These are phyloP conservation scores for Acholoe squamosa DNA, from an alignment of 2,888 invertebrate species.

Conservation along the genomic window DNA sequence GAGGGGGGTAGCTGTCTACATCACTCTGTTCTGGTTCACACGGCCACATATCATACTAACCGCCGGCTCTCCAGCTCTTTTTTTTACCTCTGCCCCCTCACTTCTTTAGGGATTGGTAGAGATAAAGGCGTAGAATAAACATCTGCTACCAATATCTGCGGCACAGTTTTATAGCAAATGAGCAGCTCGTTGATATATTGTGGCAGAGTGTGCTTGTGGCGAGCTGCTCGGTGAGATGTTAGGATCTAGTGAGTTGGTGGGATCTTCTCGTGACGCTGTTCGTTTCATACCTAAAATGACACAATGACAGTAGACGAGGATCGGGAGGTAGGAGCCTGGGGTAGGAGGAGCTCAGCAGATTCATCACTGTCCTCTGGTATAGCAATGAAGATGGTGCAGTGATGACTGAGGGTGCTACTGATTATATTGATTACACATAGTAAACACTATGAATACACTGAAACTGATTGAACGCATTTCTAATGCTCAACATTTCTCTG, in stretches of 20 bases:
- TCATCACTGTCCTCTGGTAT: too few relatives aligned
- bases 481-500: too few relatives aligned
- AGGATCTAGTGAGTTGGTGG: too few relatives aligned
- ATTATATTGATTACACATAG: too few relatives aligned
- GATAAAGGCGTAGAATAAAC: background rate
- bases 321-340: too few relatives aligned
- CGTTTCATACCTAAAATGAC: background rate
- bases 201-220: background rate
- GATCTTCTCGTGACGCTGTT: slow-evolving; percentile 4
- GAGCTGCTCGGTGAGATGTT: background rate
- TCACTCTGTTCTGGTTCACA: background rate
- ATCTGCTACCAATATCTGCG: slow-evolving; percentile 29
- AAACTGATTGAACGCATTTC: too few relatives aligned
- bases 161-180: background rate
- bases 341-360: too few relatives aligned
- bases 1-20: background rate
- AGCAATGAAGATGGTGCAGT: too few relatives aligned
- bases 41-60: background rate
- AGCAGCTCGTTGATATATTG: slow-evolving; percentile 9
- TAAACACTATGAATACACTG: too few relatives aligned
- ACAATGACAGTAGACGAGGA: background rate
- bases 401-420: too few relatives aligned
- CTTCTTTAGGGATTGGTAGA: background rate
- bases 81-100: slow-evolving; percentile 20
- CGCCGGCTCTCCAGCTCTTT: background rate